phyloP scores from a whole-genome alignment of 2,113 vertebrate species.

The Verasper variegatus region DNA sequence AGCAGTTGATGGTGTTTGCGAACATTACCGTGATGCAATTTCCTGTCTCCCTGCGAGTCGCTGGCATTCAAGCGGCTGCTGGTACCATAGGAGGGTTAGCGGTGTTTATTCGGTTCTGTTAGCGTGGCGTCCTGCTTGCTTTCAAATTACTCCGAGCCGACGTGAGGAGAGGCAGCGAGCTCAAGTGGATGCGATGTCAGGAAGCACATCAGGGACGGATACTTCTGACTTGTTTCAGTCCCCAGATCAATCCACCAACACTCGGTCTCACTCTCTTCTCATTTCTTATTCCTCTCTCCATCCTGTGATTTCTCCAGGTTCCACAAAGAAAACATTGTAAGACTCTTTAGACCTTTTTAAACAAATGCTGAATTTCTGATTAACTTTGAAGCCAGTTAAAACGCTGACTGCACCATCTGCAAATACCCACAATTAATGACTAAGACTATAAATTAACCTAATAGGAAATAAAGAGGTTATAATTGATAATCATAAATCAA shows the following conservation, averaged over 20 bases:
- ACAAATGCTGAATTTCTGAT: neutral
- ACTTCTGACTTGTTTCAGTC: constrained; percentile 34
- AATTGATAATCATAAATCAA: neutral
- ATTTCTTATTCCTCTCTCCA: neutral
- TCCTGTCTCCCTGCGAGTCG: neutral
- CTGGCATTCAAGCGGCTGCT: constrained; percentile 23
- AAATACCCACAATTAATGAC: neutral
- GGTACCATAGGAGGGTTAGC: neutral
- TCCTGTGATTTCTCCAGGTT: neutral
- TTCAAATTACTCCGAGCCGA: constrained; percentile 36
- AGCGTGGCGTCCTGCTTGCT: constrained; percentile 1
- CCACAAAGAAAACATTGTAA: neutral
- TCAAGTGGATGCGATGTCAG: constrained; percentile 54
- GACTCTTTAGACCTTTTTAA: neutral
- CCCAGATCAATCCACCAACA: constrained; percentile 27
- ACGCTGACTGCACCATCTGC: neutral
- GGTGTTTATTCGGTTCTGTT: neutral
- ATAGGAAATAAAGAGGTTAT: neutral
- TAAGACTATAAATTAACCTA: neutral
- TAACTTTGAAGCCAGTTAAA: neutral
- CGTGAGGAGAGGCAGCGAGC: constrained; percentile 60
- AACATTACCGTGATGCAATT: constrained; percentile 22
- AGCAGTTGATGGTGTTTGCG: constrained; percentile 3
- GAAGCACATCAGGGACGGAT: constrained; percentile 45
- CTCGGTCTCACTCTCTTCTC: neutral